Conservation (phyloP, 2,113 vertebrate species). For the pig (Sus scrofa) region T2T-Sscrofa CM000827.6:102062501-102063000, state of each 20-base stretch:
- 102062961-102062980: neutral
- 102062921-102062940: neutral
- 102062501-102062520: neutral
- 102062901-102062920: neutral
- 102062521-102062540: neutral
- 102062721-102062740: neutral
- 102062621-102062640: neutral
- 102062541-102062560: neutral
- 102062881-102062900: neutral
- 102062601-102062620: neutral
- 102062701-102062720: neutral
- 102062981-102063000: neutral
- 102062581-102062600: neutral
- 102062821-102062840: neutral
- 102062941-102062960: neutral
- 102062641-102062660: neutral
- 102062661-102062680: neutral
- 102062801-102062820: neutral
- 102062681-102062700: neutral
- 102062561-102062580: neutral
- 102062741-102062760: neutral
- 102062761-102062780: neutral
- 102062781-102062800: neutral
- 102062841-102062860: neutral
- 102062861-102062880: neutral